Evolutionary conservation across 2,113 vertebrate species (phyloP).

Genomic region (Leiothrix lutea): DNA sequence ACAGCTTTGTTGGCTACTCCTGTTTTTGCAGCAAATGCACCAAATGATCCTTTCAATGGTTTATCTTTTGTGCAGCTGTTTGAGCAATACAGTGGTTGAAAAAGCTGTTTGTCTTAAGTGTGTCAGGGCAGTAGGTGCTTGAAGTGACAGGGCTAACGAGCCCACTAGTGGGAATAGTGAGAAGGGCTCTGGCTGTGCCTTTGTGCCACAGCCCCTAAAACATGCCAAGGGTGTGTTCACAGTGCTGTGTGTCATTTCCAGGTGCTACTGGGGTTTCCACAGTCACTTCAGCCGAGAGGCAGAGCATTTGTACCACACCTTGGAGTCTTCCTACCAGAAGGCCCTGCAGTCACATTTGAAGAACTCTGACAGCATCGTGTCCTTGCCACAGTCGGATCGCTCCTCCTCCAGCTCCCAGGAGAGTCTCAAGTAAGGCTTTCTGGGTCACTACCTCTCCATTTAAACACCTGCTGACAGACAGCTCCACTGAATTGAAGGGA

Average conservation of each 20-base stretch:
- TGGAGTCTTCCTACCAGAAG: slow-evolving; percentile 97
- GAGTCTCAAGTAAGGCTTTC: slow-evolving; percentile 91
- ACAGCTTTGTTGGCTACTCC: not conserved
- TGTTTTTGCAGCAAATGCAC: not conserved
- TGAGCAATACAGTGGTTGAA: not conserved
- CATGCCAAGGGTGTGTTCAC: not conserved
- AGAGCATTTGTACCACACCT: slow-evolving; percentile 89
- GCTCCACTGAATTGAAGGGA: not conserved
- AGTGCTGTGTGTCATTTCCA: slow-evolving; percentile 35
- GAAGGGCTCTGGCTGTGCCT: not conserved
- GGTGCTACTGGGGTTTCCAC: slow-evolving; percentile 98
- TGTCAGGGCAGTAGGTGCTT: not conserved
- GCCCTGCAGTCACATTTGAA: slow-evolving; percentile 94
- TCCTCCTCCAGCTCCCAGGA: slow-evolving; percentile 98
- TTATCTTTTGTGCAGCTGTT: not conserved
- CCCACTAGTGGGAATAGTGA: not conserved
- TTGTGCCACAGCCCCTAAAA: not conserved
- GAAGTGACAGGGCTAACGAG: not conserved
- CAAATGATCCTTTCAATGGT: not conserved
- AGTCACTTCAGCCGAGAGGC: slow-evolving; percentile 93
- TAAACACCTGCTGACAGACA: not conserved
- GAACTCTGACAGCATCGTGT: slow-evolving; percentile 94
- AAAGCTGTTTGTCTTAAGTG: not conserved
- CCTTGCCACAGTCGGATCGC: slow-evolving; percentile 93
- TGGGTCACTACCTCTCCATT: not conserved